Conservation (phyloP, 1,140 invertebrate genomes). For the Pygmarrhopalites habei region DNA sequence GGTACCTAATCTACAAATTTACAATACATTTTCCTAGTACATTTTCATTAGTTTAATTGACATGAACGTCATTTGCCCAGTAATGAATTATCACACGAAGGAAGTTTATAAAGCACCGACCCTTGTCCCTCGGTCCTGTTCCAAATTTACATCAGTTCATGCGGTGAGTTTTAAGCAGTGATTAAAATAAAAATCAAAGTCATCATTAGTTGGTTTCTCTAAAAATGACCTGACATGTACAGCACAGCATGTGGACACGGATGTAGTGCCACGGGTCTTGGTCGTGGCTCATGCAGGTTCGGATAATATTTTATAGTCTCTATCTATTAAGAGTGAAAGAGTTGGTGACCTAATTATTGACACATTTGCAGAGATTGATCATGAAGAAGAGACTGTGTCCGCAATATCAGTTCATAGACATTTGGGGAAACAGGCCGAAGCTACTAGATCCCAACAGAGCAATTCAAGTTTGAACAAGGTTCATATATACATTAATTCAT, state of each 20-base stretch:
- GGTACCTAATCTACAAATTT: too few relatives aligned
- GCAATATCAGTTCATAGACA: background rate
- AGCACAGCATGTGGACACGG: background rate
- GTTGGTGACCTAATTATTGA: too few relatives aligned
- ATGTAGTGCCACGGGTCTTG: background rate
- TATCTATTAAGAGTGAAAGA: too few relatives aligned
- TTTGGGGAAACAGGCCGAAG: background rate
- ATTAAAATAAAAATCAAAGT: background rate
- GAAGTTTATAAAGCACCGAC: conserved; percentile 30
- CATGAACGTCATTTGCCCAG: too few relatives aligned
- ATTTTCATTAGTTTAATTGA: background rate
- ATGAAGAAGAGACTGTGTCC: background rate
- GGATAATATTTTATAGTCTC: too few relatives aligned
- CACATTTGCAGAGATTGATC: too few relatives aligned
- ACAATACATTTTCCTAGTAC: background rate
- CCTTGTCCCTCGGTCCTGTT: conserved; percentile 23
- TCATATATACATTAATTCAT: background rate
- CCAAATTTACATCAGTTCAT: conserved; percentile 5
- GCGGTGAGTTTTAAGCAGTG: background rate
- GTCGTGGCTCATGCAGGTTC: conserved; percentile 4
- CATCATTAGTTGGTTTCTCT: background rate
- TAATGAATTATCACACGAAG: conserved; percentile 13
- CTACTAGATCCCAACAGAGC: background rate
- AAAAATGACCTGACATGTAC: background rate
- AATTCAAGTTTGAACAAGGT: too few relatives aligned